Evolutionary conservation across 1,140 invertebrate species (phyloP), one percentile per base, ranked within the genome.

Genomic region (Heliconius hermathena): DNA sequence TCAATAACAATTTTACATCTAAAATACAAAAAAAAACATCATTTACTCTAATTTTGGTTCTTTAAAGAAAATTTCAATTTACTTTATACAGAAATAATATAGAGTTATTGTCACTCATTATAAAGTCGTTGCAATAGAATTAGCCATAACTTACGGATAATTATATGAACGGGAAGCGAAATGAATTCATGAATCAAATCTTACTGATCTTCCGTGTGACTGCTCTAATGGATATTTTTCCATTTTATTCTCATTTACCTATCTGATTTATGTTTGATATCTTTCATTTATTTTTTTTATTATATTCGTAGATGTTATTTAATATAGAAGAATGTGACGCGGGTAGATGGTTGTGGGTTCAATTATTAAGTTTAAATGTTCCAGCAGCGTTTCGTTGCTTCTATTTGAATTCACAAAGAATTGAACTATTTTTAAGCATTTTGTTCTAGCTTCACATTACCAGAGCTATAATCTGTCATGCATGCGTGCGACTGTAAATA

Each of bases 171-270:
- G 79, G 83, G 83, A 83, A 83, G 78, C 74, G 80, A 83, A 85
- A 86, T 86, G 85, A 86, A 86, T 85, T 85, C 79, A 84, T 84
- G 82, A 82, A 82, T 82, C 81, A 76, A 77, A 75, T 46, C 78
- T 46, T 78, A 80, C 74, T 82, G 83, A 82, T 85, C 83, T 85
- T 86, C 81, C 83, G 74, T 81, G 76, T 82, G 82, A 87, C 85
- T 87, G 85, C 81, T 71, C 79, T 87, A 85, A 87, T 87, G 82
- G 83, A 52, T 81, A 86, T 83, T 83, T 86, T 86, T 85, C 80
- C 82, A 72, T 82, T 85, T 85, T 83, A 77, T 82, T 83, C 82
- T 83, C 82, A 85, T 86, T 86, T 86, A 80, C 85, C 77, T 82
- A 76, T 72, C 52, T 87, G 85, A 87, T 85, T 87, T 87, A 87